Base-by-base conservation (phyloP, 2,888 invertebrate species). In the Phalera bucephala region DNA sequence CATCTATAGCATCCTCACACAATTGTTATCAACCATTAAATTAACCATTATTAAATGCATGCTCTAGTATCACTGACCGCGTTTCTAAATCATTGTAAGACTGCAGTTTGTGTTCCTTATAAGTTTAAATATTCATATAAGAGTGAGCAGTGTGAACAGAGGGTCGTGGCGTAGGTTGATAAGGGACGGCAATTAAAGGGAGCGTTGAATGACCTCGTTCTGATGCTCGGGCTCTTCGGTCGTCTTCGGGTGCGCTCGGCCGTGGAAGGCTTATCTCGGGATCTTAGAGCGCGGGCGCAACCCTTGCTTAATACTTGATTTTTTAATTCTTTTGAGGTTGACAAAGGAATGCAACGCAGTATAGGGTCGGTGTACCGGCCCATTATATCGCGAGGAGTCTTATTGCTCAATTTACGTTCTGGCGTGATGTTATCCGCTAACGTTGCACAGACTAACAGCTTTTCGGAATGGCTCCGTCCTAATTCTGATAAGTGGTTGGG, bases 271-370 rank as follows among this genome's bases (percentile, higher is more conserved):
- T 77, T 86, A 85, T 85, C 85, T 78, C 47, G 57, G 49, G 59
- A 86, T 85, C 84, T 73, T 51, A 63, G 53, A 67, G 67, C 74
- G 76, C 80, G 58, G 45, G 74, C 83, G 83, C 85, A 84, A 75
- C 79, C 78, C 78, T 63, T 56, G 54, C 40, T 57, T 52, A 33
- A 11, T 40, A 12, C 27, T 27, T 27, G 14, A 39, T 45, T 47
- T 50, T 45, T 48, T 55, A 50, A 45, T 51, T 50, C 34, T 52
- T 55, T 49, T 58, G 37, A 52, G 38, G 35, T 55, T 52, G 32
- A 35, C 47, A 39, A 35, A 44, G 60, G 72, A 66, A 71, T 72
- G 65, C 57, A 43, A 48, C 37, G 27, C 21, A 38, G 25, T 45
- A 36, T 34, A 36, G 36, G 46, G 32, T 37, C 25, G 4, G 12